A percentile compares a stretch with the other conserved stretches of the same genome.
Conservation (phyloP, 2,888 invertebrate species). For the Caenorhabditis japonica region DNA sequence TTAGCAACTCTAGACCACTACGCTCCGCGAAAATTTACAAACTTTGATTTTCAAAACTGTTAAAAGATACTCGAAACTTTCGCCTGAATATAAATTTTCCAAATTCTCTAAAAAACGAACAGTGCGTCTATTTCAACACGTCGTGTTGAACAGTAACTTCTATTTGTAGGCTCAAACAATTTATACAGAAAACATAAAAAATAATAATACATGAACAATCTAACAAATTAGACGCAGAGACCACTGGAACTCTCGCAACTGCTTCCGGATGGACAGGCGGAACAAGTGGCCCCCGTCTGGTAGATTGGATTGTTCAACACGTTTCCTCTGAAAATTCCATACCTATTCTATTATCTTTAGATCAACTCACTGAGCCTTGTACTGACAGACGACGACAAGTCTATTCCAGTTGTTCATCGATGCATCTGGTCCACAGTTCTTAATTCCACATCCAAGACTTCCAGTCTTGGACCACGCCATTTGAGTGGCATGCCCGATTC, state of each 20-base stretch:
- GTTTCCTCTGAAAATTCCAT: slow-evolving; percentile 26
- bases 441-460: slow-evolving; percentile 46
- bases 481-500: slow-evolving; percentile 54
- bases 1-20: too few species aligned
- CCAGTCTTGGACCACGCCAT: slow-evolving; percentile 42
- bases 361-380: slow-evolving; percentile 15
- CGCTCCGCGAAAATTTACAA: too few species aligned
- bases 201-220: too few species aligned
- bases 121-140: too few species aligned
- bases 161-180: too few species aligned
- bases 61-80: too few species aligned
- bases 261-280: slow-evolving; percentile 23
- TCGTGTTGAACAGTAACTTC: too few species aligned
- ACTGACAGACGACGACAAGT: slow-evolving; percentile 19
- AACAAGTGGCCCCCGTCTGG: slow-evolving; percentile 21
- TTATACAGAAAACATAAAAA: too few species aligned
- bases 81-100: too few species aligned
- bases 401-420: slow-evolving; percentile 16
- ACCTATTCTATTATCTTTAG: background rate
- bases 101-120: too few species aligned
- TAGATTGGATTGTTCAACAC: slow-evolving; percentile 18
- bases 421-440: slow-evolving; percentile 21
- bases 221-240: slow-evolving; percentile 12
- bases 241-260: slow-evolving; percentile 15
- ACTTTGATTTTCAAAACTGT: too few species aligned